Conservation (phyloP, 2,888 invertebrate genomes). For the Latrodectus hesperus region DNA sequence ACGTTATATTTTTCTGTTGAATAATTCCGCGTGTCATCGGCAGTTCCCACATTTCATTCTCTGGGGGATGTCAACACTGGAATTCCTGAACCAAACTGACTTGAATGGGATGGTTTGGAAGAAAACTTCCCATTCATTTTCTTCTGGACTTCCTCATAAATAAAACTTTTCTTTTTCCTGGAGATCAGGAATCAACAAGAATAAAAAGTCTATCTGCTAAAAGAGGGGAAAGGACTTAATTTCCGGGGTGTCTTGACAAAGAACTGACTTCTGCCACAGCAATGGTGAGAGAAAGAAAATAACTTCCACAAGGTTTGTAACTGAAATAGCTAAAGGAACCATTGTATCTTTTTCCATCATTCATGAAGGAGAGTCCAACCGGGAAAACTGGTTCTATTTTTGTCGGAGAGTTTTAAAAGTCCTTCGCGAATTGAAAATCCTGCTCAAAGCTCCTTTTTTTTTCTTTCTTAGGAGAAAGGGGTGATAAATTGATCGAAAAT, state of each 20-base stretch:
- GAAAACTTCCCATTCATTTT: background rate
- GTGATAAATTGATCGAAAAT: constrained; percentile 8
- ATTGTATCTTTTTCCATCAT: constrained; percentile 37
- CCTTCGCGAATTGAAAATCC: constrained; percentile 17
- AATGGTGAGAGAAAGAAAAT: background rate
- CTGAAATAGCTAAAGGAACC: background rate
- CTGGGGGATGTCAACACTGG: too few relatives aligned
- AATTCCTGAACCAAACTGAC: background rate
- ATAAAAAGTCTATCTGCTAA: background rate
- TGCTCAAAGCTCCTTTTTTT: background rate
- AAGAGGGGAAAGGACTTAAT: constrained; percentile 12
- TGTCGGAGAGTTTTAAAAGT: constrained; percentile 1
- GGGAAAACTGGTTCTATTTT: constrained; percentile 33
- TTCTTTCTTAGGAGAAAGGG: background rate
- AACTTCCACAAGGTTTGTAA: background rate
- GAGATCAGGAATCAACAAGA: constrained; percentile 20
- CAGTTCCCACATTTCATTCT: too few relatives aligned
- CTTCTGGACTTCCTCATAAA: background rate
- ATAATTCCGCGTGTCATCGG: too few relatives aligned
- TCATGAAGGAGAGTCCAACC: constrained; percentile 18
- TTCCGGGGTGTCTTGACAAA: constrained; percentile 22
- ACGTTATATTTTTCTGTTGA: too few relatives aligned
- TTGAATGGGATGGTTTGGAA: background rate
- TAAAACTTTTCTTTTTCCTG: background rate
- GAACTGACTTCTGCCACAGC: constrained; percentile 11